Percentiles rank a stretch among this genome's conserved stretches.
These are phyloP conservation scores for Ptychoptera albimana DNA, from an alignment of 2,888 invertebrate genomes.

Conservation along the genomic window DNA sequence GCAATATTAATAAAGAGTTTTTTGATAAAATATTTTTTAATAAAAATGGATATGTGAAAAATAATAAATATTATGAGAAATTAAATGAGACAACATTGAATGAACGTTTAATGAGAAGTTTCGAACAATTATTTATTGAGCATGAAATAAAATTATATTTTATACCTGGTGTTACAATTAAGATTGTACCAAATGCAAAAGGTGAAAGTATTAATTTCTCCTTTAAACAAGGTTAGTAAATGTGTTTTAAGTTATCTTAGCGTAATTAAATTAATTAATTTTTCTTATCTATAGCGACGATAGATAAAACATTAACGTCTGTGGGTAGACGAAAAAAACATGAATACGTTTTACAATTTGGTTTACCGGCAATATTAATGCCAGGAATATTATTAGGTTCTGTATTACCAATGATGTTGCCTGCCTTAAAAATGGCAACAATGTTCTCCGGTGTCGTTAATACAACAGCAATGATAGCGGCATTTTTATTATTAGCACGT, in stretches of 20 bases:
- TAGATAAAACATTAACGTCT: slow-evolving; percentile 4
- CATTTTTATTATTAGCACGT: slow-evolving; percentile 29
- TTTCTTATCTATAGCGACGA: neutral
- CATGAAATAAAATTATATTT: slow-evolving; percentile 34
- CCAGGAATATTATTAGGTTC: slow-evolving; percentile 50
- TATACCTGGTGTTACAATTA: slow-evolving; percentile 35
- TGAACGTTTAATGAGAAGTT: slow-evolving; percentile 32
- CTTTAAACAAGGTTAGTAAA: slow-evolving; percentile 32
- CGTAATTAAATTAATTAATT: neutral
- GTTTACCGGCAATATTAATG: slow-evolving; percentile 39
- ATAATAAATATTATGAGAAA: slow-evolving; percentile 32
- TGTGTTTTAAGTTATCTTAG: neutral
- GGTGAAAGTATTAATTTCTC: slow-evolving; percentile 35
- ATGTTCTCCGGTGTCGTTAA: slow-evolving; percentile 44
- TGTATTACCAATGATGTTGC: slow-evolving; percentile 48
- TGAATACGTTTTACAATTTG: slow-evolving; percentile 23
- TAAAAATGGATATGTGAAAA: slow-evolving; percentile 13
- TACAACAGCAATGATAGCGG: slow-evolving; percentile 48
- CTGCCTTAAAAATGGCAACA: slow-evolving; percentile 48
- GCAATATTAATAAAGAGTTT: slow-evolving; percentile 19
- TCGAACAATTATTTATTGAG: slow-evolving; percentile 35
- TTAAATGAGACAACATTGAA: slow-evolving; percentile 34
- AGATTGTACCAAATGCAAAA: slow-evolving; percentile 34
- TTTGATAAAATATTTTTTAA: slow-evolving; percentile 24
- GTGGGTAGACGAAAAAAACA: slow-evolving; percentile 15